Base-by-base conservation (phyloP, 2,888 invertebrate genomes). In the Drosophila atripex region DNA sequence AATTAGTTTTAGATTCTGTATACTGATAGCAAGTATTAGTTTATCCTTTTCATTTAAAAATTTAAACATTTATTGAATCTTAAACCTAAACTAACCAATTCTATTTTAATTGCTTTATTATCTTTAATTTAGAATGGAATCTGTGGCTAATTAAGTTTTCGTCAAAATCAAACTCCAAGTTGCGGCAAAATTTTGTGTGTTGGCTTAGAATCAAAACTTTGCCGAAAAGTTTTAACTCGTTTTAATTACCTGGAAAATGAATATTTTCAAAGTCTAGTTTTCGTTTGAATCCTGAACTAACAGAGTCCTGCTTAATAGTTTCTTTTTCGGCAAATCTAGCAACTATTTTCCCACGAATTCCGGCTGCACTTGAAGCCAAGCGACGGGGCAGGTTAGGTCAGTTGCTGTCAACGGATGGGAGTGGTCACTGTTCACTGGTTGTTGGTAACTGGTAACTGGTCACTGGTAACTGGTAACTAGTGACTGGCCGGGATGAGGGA, bases 361-460 rank as follows among this genome's bases (percentile, higher is more conserved):
- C 39, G 60, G 30, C 60, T 60, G 47, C 60, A 60, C 61, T 61
- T 30, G 61, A 30, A 16, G 47, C 12, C 39, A 30, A 61, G 47
- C 14, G 51, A 3, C n/a, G 46, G 46, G 16, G 16, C 23, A 46
- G 12, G 45, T 14, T 14, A 45, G 32, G 43, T 43, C 43, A 43
- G 43, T 9, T 9, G 12, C 64, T 76, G 73, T 73, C 75, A 71
- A 47, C 72, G 54, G 65, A 64, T 64, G 63, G 53, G 45, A 12
- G 9, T 41, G 53, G 46, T 21, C 46, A 54, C 47, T 46, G 54
- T n/a, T 39, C 14, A 14, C 39, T 14, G 41, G 53, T 38, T 12
- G 18, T n/a, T 28, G 43, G 46, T 14, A 18, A 54, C 18, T 28
- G 43, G 46, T 14, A 18, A 54, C 47, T 54, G 54, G 21, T 43